Conservation (phyloP, 2,797 vertebrate species). For the Notoglanidium macrostoma region DNA sequence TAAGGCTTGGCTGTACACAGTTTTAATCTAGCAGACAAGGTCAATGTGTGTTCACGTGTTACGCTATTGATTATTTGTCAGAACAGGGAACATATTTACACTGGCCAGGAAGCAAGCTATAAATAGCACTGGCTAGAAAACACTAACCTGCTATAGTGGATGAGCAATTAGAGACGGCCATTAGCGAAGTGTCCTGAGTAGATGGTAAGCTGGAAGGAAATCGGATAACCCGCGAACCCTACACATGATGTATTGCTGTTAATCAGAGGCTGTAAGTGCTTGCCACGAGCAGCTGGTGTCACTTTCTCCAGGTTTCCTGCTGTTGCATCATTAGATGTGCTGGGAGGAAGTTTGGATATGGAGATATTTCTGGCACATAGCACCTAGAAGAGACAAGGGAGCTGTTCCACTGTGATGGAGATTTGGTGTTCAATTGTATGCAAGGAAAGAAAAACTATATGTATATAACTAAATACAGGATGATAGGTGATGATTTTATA, state of each 20-base stretch:
- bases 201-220: conserved; percentile 35
- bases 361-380: conserved; percentile 48
- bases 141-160: conserved; percentile 10
- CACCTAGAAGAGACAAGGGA: conserved; percentile 22
- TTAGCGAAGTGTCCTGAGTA: conserved; percentile 42
- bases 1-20: conserved; percentile 13
- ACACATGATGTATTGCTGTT: conserved; percentile 42
- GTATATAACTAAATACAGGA: neutral
- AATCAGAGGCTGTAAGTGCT: conserved; percentile 49
- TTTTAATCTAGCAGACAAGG: conserved; percentile 66
- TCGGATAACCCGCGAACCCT: conserved; percentile 43
- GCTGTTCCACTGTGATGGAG: conserved; percentile 12
- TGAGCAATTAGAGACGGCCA: conserved; percentile 51
- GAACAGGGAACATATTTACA: conserved; percentile 51
- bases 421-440: neutral
- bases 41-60: conserved; percentile 62
- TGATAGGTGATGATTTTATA: conserved; percentile 6
- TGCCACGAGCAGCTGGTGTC: conserved; percentile 46
- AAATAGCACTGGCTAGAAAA: conserved; percentile 33
- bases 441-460: neutral
- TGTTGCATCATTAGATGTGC: conserved; percentile 49
- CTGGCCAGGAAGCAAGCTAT: conserved; percentile 24
- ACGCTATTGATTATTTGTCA: conserved; percentile 64
- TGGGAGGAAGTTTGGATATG: conserved; percentile 42
- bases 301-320: conserved; percentile 45